Evolutionary conservation across 2,888 invertebrate genomes (phyloP).

Genomic region (Trissoscelio sp.): DNA sequence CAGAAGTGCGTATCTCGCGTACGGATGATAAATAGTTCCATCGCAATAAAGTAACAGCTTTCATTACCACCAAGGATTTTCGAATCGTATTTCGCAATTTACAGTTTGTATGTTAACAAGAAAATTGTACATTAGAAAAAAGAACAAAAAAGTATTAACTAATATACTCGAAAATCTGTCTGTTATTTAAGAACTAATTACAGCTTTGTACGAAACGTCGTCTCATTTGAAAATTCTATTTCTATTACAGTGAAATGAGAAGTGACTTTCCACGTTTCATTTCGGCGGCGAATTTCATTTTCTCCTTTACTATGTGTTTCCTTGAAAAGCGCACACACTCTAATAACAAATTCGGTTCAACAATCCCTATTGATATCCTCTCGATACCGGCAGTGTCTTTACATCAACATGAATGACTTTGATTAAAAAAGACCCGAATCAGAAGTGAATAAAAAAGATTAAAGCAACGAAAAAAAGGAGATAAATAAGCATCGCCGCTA

Average conservation of each 20-base stretch:
- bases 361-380: slow-evolving; percentile 12
- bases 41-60: slow-evolving; percentile 44
- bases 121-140: too few relatives aligned
- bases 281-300: slow-evolving; percentile 19
- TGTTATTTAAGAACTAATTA: slow-evolving; percentile 14
- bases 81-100: slow-evolving; percentile 23
- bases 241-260: slow-evolving; percentile 13
- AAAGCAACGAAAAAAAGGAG: slow-evolving; percentile 13
- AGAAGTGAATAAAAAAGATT: slow-evolving; percentile 11
- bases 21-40: slow-evolving; percentile 55
- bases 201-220: background rate
- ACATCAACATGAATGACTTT: slow-evolving; percentile 26
- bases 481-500: slow-evolving; percentile 61
- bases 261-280: slow-evolving; percentile 13
- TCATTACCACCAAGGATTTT: slow-evolving; percentile 34
- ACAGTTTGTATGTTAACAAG: slow-evolving; percentile 11
- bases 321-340: background rate
- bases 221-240: background rate
- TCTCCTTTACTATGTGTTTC: background rate
- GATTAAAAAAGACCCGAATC: slow-evolving; percentile 20
- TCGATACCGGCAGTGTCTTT: slow-evolving; percentile 29
- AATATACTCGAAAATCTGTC: background rate
- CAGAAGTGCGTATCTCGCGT: slow-evolving; percentile 61
- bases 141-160: too few relatives aligned
- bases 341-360: slow-evolving; percentile 27